Evolutionary conservation across 2,797 vertebrate genomes (phyloP).

Genomic region (Tenualosa ilisha): DNA sequence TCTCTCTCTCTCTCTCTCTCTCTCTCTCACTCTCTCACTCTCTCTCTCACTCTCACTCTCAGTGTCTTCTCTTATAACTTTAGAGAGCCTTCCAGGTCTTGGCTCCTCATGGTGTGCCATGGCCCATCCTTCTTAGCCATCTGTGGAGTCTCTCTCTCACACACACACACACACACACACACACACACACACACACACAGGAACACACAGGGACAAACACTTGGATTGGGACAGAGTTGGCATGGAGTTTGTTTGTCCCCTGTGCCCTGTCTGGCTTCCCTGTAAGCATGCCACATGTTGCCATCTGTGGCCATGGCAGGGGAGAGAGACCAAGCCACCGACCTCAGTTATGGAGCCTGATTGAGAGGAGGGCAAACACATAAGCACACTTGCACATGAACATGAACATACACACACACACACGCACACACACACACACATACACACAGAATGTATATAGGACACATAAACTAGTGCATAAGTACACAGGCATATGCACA

Average conservation of each 20-base stretch:
- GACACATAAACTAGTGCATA: not conserved
- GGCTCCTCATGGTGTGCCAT: not conserved
- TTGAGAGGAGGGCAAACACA: conserved; percentile 7
- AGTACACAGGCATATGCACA: not conserved
- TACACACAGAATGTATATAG: not conserved
- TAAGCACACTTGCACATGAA: not conserved
- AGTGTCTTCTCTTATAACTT: conserved; percentile 24
- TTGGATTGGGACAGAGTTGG: not conserved
- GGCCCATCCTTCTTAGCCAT: conserved; percentile 1
- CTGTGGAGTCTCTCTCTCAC: conserved; percentile 8
- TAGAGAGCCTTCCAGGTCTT: not conserved
- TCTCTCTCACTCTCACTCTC: conserved; percentile 31
- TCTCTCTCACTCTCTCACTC: not conserved
- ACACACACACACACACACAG: conserved; percentile 27
- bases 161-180: conserved; percentile 2
- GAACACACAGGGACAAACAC: conserved; percentile 34
- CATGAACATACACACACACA: not conserved
- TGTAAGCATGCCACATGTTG: conserved; percentile 19
- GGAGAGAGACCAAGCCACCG: not conserved
- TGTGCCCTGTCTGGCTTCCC: conserved; percentile 16
- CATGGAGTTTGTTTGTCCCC: not conserved
- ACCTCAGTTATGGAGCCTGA: not conserved
- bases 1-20: conserved; percentile 18
- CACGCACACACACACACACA: not conserved
- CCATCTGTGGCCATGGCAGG: conserved; percentile 7